A percentile compares a stretch with the other conserved stretches of the same genome.
Conservation (phyloP, 2,113 vertebrate genomes). For the Capreolus pygargus region DNA sequence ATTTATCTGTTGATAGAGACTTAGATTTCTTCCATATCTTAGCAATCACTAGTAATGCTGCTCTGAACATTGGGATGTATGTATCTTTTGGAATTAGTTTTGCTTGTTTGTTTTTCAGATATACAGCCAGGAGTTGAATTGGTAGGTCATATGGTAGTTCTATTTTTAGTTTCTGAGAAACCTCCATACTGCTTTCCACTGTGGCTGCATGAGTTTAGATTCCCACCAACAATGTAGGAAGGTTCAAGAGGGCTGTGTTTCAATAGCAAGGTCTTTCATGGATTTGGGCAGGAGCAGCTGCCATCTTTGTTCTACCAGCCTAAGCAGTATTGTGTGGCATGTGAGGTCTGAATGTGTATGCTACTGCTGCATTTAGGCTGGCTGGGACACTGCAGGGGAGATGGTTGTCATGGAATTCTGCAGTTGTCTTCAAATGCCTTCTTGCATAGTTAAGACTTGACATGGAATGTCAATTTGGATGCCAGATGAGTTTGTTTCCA, state of each 20-base stretch:
- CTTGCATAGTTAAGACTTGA: background rate
- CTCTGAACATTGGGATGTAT: background rate
- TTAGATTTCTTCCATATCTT: background rate
- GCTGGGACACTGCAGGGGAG: background rate
- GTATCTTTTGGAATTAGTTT: background rate
- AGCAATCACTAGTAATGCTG: background rate
- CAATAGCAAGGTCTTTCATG: background rate
- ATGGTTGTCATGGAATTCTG: background rate
- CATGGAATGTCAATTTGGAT: background rate
- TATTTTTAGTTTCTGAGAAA: background rate
- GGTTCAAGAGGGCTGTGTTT: background rate
- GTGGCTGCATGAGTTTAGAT: background rate
- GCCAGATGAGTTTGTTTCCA: background rate
- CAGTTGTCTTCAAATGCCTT: background rate
- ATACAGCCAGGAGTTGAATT: background rate
- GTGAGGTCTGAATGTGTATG: background rate
- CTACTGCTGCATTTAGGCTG: rapidly evolving
- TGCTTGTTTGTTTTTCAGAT: background rate
- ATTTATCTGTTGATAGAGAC: background rate
- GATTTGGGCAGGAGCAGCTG: background rate
- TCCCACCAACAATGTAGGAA: background rate
- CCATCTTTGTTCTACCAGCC: background rate
- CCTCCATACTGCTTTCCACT: background rate
- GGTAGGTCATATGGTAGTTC: background rate
- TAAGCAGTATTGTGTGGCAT: background rate